These are phyloP conservation scores for Pomatostomus ruficeps DNA, from an alignment of 2,113 vertebrate species.

Conservation along the genomic window DNA sequence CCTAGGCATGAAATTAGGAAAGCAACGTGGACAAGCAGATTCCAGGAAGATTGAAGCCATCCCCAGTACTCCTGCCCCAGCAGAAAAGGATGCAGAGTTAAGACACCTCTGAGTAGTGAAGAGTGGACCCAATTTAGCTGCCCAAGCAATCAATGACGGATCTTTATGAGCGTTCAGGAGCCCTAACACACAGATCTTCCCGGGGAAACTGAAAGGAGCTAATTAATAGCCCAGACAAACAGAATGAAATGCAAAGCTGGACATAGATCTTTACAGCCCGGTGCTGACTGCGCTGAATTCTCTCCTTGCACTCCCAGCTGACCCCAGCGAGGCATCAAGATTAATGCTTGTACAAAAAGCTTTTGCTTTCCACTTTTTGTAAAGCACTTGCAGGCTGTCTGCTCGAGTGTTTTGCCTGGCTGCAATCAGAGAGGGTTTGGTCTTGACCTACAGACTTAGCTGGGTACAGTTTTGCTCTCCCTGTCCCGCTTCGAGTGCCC, in stretches of 20 bases:
- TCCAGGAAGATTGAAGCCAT: neutral
- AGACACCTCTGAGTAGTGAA: neutral
- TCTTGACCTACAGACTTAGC: neutral
- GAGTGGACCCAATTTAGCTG: neutral
- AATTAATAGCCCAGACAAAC: slow-evolving; percentile 23
- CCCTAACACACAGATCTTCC: neutral
- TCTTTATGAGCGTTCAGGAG: neutral
- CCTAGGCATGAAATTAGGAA: slow-evolving; percentile 21
- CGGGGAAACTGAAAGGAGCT: neutral
- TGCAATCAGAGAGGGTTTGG: neutral
- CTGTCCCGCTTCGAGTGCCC: neutral
- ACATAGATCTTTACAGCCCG: neutral
- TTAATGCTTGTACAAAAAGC: neutral
- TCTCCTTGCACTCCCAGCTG: neutral
- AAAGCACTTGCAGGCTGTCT: neutral
- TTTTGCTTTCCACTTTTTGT: neutral
- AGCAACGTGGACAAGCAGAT: neutral
- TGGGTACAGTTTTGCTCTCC: neutral
- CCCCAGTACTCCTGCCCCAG: neutral
- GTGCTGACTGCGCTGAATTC: neutral
- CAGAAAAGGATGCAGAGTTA: slow-evolving; percentile 7
- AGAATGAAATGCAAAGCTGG: slow-evolving; percentile 12
- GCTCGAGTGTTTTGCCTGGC: neutral
- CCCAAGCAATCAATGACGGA: neutral
- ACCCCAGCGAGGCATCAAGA: neutral